Evolutionary conservation across 2,797 vertebrate species (phyloP).

Genomic region (Galago senegalensis): DNA sequence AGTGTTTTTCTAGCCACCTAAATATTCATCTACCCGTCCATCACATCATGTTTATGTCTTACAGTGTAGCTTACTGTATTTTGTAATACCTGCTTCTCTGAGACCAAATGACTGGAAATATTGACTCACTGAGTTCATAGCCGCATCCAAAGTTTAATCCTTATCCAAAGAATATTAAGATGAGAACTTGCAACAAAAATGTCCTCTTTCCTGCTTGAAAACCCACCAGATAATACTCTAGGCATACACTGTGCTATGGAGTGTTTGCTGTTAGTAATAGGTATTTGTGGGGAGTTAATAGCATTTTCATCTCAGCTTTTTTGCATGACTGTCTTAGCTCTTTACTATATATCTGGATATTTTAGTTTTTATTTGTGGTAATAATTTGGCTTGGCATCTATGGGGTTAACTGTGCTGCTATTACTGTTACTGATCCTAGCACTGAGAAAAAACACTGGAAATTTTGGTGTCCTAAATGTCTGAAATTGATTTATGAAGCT

Average conservation of each 20-base stretch:
- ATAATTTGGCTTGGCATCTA: neutral
- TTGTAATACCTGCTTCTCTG: neutral
- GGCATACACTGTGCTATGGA: neutral
- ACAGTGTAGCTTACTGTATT: neutral
- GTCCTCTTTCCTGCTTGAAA: neutral
- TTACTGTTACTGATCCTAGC: neutral
- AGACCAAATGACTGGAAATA: neutral
- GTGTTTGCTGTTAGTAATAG: neutral
- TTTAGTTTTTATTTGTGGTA: neutral
- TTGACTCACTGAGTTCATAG: neutral
- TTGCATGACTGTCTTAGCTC: neutral
- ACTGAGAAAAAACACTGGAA: neutral
- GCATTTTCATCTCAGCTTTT: neutral
- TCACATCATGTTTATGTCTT: neutral
- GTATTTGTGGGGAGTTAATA: neutral
- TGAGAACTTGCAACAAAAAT: neutral
- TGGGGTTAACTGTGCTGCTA: slow-evolving; percentile 2
- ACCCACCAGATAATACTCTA: neutral
- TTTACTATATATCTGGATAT: neutral
- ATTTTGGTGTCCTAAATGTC: neutral
- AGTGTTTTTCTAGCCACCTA: neutral
- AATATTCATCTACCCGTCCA: neutral
- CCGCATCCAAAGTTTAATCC: neutral
- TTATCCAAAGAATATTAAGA: neutral
- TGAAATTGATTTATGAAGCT: slow-evolving; percentile 15